Conservation (phyloP, 2,113 vertebrate species). For the Apistogramma diplotaenia region DNA sequence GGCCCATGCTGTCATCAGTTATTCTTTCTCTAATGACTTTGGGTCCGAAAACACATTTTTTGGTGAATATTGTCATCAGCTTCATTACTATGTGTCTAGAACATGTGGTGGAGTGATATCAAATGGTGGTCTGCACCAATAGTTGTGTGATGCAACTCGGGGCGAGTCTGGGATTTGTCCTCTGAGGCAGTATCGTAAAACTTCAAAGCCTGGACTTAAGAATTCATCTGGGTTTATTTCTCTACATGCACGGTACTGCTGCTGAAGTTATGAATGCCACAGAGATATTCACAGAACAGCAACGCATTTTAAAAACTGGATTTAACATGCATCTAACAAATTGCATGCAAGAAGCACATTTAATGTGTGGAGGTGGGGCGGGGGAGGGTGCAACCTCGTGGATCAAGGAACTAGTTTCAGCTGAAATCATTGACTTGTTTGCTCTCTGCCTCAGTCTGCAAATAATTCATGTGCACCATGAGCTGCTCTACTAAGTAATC, state of each 20-base stretch:
- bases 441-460: background rate
- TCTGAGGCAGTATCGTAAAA: constrained; percentile 56
- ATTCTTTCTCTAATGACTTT: constrained; percentile 17
- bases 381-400: background rate
- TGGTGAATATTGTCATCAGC: background rate
- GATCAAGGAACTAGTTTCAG: background rate
- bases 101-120: constrained; percentile 24
- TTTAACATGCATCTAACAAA: constrained; percentile 48
- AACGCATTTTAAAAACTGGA: constrained; percentile 44
- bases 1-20: constrained; percentile 13
- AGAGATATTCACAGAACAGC: constrained; percentile 50
- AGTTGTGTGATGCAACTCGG: constrained; percentile 33
- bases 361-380: too few species aligned
- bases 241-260: constrained; percentile 19
- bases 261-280: constrained; percentile 31
- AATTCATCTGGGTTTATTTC: constrained; percentile 65
- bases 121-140: background rate
- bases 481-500: background rate
- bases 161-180: constrained; percentile 21
- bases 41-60: constrained; percentile 35
- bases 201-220: constrained; percentile 63
- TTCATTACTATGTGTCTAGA: background rate
- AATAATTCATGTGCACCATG: background rate
- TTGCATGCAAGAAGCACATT: constrained; percentile 26
- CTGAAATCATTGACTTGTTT: background rate